Conservation (phyloP, 1,140 invertebrate genomes). For the Probaryconus sp. region DNA sequence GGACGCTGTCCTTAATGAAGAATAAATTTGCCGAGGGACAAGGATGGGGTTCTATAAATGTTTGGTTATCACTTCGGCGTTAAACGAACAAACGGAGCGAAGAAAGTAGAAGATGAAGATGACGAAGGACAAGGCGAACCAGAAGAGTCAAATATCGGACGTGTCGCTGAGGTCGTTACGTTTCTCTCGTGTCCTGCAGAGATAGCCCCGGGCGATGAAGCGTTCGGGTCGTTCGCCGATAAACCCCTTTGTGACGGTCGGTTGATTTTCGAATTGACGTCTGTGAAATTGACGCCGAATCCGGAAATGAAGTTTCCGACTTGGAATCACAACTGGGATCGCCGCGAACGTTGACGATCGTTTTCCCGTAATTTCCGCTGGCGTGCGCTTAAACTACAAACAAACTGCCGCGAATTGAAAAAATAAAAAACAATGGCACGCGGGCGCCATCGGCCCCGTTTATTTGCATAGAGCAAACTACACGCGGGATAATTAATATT, state of each 20-base stretch:
- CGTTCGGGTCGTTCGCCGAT: conserved; percentile 62
- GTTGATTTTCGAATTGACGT: conserved; percentile 72
- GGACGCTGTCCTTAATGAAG: conserved; percentile 42
- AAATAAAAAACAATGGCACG: conserved; percentile 48
- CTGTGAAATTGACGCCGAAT: conserved; percentile 69
- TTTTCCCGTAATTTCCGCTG: conserved; percentile 64
- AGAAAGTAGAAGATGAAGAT: conserved; percentile 45
- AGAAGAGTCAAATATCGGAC: conserved; percentile 47
- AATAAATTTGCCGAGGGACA: conserved; percentile 56
- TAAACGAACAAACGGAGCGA: conserved; percentile 38
- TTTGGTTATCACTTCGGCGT: conserved; percentile 44
- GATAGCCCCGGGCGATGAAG: conserved; percentile 68
- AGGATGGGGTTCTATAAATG: conserved; percentile 43
- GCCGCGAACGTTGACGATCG: conserved; percentile 56
- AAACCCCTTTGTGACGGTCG: conserved; percentile 72
- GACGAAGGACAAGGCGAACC: too few relatives aligned
- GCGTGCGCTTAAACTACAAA: conserved; percentile 60
- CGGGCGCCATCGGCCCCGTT: conserved; percentile 25
- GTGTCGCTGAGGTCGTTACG: conserved; percentile 35
- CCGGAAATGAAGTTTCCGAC: conserved; percentile 73
- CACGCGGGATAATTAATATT: conserved; percentile 55
- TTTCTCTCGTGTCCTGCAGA: conserved; percentile 54
- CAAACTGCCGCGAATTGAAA: conserved; percentile 51
- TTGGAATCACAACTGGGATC: conserved; percentile 62
- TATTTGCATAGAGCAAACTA: conserved; percentile 60